A percentile compares a stretch with the other conserved stretches of the same genome.
Conservation (phyloP, 1,140 invertebrate species). For the Drosophila parabipectinata region DNA sequence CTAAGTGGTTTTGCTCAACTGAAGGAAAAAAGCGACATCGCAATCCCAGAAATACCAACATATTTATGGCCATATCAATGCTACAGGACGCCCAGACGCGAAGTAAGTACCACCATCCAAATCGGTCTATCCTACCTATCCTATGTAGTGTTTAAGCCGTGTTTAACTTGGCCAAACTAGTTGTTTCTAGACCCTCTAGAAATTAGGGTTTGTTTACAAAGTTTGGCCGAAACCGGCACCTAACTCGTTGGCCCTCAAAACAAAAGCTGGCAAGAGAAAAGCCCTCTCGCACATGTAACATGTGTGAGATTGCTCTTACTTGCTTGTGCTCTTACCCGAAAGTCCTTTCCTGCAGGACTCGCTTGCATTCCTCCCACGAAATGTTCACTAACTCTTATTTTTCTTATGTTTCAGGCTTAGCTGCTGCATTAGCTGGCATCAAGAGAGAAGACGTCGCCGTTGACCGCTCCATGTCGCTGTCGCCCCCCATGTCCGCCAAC, state of each 20-base stretch:
- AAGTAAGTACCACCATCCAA: constrained; percentile 64
- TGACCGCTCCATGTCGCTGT: constrained; percentile 80
- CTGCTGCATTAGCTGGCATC: constrained; percentile 82
- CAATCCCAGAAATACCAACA: constrained; percentile 16
- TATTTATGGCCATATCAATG: constrained; percentile 80
- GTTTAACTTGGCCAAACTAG: background rate
- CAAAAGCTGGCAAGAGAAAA: constrained; percentile 47
- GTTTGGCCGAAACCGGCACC: constrained; percentile 65
- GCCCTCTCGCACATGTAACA: constrained; percentile 40
- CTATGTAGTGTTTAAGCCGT: background rate
- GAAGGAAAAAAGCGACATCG: constrained; percentile 25
- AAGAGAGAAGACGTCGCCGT: constrained; percentile 81
- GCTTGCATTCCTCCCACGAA: background rate
- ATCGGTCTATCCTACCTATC: background rate
- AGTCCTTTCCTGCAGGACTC: background rate
- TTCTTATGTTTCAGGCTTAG: constrained; percentile 83
- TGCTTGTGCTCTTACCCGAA: constrained; percentile 18
- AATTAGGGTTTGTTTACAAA: constrained; percentile 79
- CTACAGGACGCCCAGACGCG: constrained; percentile 83
- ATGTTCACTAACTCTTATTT: constrained; percentile 26
- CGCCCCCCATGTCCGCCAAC: constrained; percentile 80
- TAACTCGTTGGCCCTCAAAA: constrained; percentile 71
- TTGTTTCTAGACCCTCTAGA: constrained; percentile 4
- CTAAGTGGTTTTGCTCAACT: constrained; percentile 35
- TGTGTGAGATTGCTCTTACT: constrained; percentile 38